These are phyloP conservation scores for Raja brachyura DNA, from an alignment of 2,113 vertebrate species.

Conservation along the genomic window DNA sequence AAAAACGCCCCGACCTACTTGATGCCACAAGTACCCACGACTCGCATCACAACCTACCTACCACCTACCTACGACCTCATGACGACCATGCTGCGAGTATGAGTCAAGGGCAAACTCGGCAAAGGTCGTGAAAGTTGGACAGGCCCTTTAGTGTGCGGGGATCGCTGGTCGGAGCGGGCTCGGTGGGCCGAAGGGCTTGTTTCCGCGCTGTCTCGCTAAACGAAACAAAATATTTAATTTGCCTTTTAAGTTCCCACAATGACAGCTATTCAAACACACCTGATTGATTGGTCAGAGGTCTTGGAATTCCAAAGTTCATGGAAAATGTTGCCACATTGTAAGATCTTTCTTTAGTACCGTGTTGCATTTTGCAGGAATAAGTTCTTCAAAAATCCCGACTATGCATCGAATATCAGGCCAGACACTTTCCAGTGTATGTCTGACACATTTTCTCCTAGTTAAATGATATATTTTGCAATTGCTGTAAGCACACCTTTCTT, in stretches of 20 bases:
- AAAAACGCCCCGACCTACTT: too few species aligned
- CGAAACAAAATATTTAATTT: too few species aligned
- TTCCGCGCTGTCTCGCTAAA: too few species aligned
- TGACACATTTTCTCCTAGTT: neutral
- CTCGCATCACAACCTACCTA: too few species aligned
- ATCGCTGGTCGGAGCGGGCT: too few species aligned
- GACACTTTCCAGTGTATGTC: neutral
- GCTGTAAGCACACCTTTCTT: neutral
- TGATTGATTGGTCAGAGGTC: neutral
- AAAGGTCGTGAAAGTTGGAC: too few species aligned
- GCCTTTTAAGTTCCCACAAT: neutral
- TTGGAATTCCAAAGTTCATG: neutral
- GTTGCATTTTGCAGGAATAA: neutral
- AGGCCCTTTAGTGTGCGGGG: too few species aligned
- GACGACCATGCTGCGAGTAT: too few species aligned
- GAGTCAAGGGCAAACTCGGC: too few species aligned
- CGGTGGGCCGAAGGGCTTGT: too few species aligned
- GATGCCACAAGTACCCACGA: too few species aligned
- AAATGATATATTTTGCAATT: neutral
- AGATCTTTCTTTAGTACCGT: neutral
- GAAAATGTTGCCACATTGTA: neutral
- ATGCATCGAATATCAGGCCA: neutral
- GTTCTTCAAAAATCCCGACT: neutral
- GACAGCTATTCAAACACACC: neutral
- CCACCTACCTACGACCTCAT: too few species aligned